phyloP scores from a whole-genome alignment of 2,113 vertebrate genomes.

The Callorhinus ursinus region DNA sequence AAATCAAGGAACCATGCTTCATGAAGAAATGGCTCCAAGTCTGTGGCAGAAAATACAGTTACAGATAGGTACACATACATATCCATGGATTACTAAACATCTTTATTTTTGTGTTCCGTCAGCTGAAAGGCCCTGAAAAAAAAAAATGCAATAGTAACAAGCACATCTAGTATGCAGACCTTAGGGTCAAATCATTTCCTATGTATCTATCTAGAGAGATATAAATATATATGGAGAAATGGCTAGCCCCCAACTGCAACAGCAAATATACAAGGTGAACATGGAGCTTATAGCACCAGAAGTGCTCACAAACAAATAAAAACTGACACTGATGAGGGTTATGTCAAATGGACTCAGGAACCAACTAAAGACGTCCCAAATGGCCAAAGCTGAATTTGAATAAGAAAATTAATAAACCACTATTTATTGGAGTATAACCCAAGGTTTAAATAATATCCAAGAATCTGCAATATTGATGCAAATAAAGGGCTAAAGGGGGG shows the following conservation, averaged over 20 bases:
- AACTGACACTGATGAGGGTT: neutral
- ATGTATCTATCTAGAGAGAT: neutral
- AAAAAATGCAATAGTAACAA: fast-evolving
- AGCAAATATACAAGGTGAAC: neutral
- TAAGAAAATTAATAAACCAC: neutral
- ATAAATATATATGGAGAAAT: neutral
- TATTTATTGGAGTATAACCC: neutral
- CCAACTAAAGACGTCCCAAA: neutral
- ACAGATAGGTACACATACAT: neutral
- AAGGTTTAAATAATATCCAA: neutral
- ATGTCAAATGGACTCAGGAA: neutral
- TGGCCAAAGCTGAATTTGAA: neutral
- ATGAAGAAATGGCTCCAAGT: neutral
- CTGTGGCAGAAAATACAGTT: neutral
- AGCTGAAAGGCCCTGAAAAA: neutral
- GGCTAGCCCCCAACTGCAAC: neutral
- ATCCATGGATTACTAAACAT: neutral
- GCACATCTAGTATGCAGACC: neutral
- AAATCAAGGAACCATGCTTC: neutral
- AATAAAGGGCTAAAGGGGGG: neutral
- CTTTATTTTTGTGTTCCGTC: neutral
- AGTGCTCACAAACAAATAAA: neutral
- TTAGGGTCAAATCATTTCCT: neutral
- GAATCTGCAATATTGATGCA: neutral
- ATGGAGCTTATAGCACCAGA: neutral